Percentiles rank a stretch among this genome's conserved stretches.
Conservation (phyloP, 2,888 invertebrate genomes). For the Deladenus siricidicola region DNA sequence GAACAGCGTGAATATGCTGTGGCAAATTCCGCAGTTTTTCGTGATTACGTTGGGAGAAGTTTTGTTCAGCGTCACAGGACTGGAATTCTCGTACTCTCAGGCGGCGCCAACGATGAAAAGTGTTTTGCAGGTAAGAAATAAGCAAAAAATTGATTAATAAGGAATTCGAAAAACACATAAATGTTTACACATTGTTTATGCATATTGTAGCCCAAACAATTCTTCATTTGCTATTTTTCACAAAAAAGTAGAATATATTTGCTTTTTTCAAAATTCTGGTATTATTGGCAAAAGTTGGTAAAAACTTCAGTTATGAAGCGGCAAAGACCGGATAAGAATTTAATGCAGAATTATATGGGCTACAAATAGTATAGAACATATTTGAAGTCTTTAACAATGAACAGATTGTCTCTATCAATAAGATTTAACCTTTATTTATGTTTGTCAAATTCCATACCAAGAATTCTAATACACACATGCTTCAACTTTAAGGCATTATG, state of each 20-base stretch:
- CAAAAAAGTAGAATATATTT: neutral
- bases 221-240: neutral
- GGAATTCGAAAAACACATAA: neutral
- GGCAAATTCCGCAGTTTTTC: slow-evolving; percentile 81
- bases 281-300: too few species aligned
- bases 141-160: neutral
- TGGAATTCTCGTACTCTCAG: slow-evolving; percentile 84
- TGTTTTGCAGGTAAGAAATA: slow-evolving; percentile 61
- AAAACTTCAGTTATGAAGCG: too few species aligned
- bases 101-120: slow-evolving; percentile 89
- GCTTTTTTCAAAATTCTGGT: too few species aligned
- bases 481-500: slow-evolving; percentile 76
- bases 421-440: too few species aligned
- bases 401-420: too few species aligned
- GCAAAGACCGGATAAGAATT: too few species aligned
- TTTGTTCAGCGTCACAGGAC: slow-evolving; percentile 87
- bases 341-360: too few species aligned
- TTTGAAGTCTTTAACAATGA: too few species aligned
- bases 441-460: too few species aligned
- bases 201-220: neutral
- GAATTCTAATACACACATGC: too few species aligned
- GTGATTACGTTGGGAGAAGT: slow-evolving; percentile 86
- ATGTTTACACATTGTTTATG: too few species aligned
- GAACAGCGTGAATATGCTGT: slow-evolving; percentile 44
- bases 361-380: too few species aligned